Evolutionary conservation across 2,888 invertebrate species (phyloP).

Genomic region (Ennomos erosarius): DNA sequence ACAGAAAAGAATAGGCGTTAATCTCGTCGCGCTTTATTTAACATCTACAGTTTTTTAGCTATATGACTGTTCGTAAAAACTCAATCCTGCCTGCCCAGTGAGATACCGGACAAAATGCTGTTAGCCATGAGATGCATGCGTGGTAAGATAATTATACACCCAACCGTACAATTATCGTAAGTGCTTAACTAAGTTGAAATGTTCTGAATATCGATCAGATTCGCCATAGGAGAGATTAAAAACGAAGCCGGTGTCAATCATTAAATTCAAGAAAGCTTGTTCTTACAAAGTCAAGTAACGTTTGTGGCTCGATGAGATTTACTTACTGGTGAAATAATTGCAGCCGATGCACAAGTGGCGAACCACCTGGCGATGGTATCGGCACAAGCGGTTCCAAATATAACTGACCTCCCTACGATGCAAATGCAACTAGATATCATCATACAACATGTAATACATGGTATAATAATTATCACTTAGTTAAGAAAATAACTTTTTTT

Average conservation of each 20-base stretch:
- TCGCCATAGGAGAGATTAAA: slow-evolving; percentile 17
- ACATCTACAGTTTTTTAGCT: slow-evolving; percentile 68
- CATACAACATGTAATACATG: too few species aligned
- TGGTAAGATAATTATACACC: slow-evolving; percentile 29
- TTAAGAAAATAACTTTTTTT: too few species aligned
- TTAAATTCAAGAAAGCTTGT: slow-evolving; percentile 49
- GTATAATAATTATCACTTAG: too few species aligned
- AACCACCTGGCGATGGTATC: slow-evolving; percentile 60
- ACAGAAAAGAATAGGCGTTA: slow-evolving; percentile 68
- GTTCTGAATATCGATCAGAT: slow-evolving; percentile 20
- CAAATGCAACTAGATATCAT: slow-evolving; percentile 1
- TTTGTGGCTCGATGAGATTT: slow-evolving; percentile 48
- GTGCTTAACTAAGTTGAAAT: slow-evolving; percentile 35
- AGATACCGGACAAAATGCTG: slow-evolving; percentile 54
- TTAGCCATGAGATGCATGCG: slow-evolving; percentile 34
- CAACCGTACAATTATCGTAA: slow-evolving; percentile 35
- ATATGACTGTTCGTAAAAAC: slow-evolving; percentile 61
- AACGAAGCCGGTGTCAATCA: slow-evolving; percentile 53
- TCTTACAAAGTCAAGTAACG: slow-evolving; percentile 47
- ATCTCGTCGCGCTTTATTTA: slow-evolving; percentile 78
- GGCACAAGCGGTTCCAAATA: slow-evolving; percentile 62
- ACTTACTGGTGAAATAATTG: slow-evolving; percentile 51
- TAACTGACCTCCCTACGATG: slow-evolving; percentile 50
- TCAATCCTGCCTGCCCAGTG: slow-evolving; percentile 47
- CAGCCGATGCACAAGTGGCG: slow-evolving; percentile 43